These are phyloP conservation scores for Channa argus DNA, from an alignment of 2,113 vertebrate genomes.

Conservation along the genomic window DNA sequence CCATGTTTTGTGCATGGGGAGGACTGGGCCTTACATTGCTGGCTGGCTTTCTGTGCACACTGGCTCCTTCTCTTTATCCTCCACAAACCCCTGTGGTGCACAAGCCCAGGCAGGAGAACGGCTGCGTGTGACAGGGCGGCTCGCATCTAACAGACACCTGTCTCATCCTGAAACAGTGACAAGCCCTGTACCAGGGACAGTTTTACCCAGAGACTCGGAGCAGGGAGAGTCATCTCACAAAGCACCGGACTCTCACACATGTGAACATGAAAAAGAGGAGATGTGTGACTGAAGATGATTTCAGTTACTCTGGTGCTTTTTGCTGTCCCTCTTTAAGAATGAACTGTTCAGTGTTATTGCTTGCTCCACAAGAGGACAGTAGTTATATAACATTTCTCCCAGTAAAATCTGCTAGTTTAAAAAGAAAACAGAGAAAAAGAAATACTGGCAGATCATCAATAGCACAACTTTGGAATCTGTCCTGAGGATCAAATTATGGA, in stretches of 20 bases:
- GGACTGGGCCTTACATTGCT: slow-evolving; percentile 97
- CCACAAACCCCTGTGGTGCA: slow-evolving; percentile 90
- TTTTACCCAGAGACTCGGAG: slow-evolving; percentile 62
- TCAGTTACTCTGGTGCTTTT: slow-evolving; percentile 77
- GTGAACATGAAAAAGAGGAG: slow-evolving; percentile 47
- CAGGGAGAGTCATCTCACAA: slow-evolving; percentile 43
- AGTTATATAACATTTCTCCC: slow-evolving; percentile 56
- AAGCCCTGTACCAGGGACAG: slow-evolving; percentile 58
- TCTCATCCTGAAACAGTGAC: slow-evolving; percentile 56
- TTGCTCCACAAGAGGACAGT: slow-evolving; percentile 72
- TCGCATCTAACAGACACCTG: slow-evolving; percentile 57
- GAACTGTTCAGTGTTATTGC: slow-evolving; percentile 77
- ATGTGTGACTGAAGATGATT: slow-evolving; percentile 69
- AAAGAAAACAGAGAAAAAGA: slow-evolving; percentile 53
- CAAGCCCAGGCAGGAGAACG: slow-evolving; percentile 97
- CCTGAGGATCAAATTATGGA: slow-evolving; percentile 64
- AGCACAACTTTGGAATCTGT: slow-evolving; percentile 76
- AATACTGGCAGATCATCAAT: slow-evolving; percentile 60
- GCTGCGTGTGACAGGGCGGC: slow-evolving; percentile 80
- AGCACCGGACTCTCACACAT: slow-evolving; percentile 52
- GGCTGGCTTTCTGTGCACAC: slow-evolving; percentile 98
- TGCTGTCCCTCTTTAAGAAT: slow-evolving; percentile 59
- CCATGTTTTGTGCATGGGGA: slow-evolving; percentile 99
- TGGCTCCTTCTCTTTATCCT: slow-evolving; percentile 96
- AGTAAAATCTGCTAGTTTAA: slow-evolving; percentile 64